Evolutionary conservation across 2,113 vertebrate genomes (phyloP).

Genomic region (Brachirus orientalis): DNA sequence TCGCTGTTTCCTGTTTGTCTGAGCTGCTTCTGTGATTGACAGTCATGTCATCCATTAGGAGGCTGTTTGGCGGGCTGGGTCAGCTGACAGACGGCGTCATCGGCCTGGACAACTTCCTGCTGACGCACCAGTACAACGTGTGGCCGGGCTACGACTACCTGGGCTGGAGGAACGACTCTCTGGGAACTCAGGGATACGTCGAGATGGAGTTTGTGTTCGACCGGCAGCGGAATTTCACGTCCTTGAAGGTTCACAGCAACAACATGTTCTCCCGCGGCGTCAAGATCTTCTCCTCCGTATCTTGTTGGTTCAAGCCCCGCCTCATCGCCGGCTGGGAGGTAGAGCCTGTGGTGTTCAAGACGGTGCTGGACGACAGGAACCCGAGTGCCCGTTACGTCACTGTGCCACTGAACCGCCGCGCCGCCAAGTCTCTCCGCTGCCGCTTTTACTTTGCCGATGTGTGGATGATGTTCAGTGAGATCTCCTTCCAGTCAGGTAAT

Average conservation of each 20-base stretch:
- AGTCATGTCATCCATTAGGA: constrained; percentile 72
- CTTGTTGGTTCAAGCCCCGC: constrained; percentile 87
- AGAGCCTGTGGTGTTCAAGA: constrained; percentile 81
- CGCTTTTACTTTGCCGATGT: constrained; percentile 88
- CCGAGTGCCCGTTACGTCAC: constrained; percentile 91
- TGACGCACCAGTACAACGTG: constrained; percentile 78
- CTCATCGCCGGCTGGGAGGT: constrained; percentile 83
- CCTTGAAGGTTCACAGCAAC: constrained; percentile 92
- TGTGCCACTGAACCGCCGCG: constrained; percentile 82
- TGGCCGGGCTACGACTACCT: constrained; percentile 88
- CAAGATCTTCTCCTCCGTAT: constrained; percentile 90
- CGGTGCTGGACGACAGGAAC: constrained; percentile 90
- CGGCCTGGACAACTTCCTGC: constrained; percentile 84
- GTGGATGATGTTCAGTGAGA: constrained; percentile 95
- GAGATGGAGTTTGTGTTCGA: constrained; percentile 88
- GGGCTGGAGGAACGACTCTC: constrained; percentile 87
- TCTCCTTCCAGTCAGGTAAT: constrained; percentile 90
- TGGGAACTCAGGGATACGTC: constrained; percentile 71
- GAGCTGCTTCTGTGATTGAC: constrained; percentile 7
- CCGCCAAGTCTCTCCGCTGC: constrained; percentile 86
- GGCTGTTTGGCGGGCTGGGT: constrained; percentile 81
- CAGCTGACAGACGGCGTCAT: constrained; percentile 87
- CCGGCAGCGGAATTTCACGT: constrained; percentile 85
- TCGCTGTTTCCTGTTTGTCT: neutral
- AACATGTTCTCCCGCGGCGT: constrained; percentile 92